phyloP scores from a whole-genome alignment of 2,113 vertebrate species.

The Tachysurus vachellii region DNA sequence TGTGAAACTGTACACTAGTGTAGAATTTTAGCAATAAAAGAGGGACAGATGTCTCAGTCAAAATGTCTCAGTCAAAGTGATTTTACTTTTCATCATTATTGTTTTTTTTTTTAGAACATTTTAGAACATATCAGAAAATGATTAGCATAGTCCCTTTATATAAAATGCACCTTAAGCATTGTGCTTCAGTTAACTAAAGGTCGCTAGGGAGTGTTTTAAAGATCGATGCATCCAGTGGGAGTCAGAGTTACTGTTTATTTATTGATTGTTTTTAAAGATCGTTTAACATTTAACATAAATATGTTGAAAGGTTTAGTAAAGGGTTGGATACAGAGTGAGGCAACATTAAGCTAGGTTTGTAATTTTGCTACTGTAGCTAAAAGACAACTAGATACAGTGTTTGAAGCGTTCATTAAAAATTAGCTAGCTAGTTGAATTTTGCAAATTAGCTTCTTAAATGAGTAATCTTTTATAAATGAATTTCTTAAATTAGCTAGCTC shows the following conservation, averaged over 20 bases:
- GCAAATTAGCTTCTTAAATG: neutral
- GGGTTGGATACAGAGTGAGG: no score
- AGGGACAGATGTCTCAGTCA: neutral
- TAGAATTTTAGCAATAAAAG: neutral
- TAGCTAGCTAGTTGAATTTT: neutral
- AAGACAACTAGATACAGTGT: no score
- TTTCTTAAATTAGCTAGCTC: neutral
- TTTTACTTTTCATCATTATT: neutral
- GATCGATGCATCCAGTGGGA: neutral
- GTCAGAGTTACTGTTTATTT: neutral
- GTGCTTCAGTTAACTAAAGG: neutral
- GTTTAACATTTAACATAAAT: no score
- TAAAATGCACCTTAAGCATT: neutral
- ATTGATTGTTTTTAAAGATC: neutral
- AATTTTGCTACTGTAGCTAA: neutral
- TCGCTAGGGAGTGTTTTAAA: neutral
- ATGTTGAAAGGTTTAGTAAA: no score
- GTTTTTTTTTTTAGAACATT: neutral
- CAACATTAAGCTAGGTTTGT: no score
- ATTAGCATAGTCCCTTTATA: neutral
- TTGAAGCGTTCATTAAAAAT: neutral
- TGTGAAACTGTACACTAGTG: neutral
- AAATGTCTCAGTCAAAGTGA: neutral
- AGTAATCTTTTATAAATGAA: neutral
- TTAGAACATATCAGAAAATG: neutral